Evolutionary conservation across 2,113 vertebrate genomes (phyloP).

Genomic region (Sceloporus tristichus): DNA sequence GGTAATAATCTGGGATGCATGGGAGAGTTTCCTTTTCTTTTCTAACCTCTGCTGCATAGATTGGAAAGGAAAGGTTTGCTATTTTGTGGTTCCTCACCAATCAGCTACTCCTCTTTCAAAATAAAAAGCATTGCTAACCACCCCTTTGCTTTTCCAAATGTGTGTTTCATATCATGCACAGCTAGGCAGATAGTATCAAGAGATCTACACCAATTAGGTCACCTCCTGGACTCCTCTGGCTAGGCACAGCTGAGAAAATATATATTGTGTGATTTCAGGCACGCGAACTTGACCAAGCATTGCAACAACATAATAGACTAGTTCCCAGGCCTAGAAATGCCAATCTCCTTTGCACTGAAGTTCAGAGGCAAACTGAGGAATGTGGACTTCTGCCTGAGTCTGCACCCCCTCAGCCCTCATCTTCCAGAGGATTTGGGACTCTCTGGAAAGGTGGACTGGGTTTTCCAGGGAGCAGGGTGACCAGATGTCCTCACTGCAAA

Average conservation of each 20-base stretch:
- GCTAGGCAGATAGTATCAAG: neutral
- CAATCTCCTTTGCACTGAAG: neutral
- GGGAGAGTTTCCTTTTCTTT: neutral
- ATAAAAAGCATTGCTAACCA: neutral
- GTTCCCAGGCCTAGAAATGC: neutral
- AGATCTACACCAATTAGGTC: neutral
- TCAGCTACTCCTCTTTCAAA: neutral
- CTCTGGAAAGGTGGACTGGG: neutral
- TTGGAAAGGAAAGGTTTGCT: neutral
- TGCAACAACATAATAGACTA: neutral
- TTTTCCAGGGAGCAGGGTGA: too few species aligned
- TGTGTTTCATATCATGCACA: neutral
- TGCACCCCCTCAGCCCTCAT: neutral
- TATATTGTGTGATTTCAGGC: neutral
- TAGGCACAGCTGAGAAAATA: neutral
- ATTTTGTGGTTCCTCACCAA: neutral
- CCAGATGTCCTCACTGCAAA: neutral
- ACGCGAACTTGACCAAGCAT: neutral
- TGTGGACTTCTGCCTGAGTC: neutral
- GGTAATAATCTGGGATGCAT: too few species aligned
- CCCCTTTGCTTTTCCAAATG: neutral
- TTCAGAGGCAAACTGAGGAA: neutral
- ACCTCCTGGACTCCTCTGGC: neutral
- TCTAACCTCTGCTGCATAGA: neutral
- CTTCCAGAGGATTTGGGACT: neutral